phyloP scores from a whole-genome alignment of 2,888 invertebrate species.

The Catotricha subobsoleta region DNA sequence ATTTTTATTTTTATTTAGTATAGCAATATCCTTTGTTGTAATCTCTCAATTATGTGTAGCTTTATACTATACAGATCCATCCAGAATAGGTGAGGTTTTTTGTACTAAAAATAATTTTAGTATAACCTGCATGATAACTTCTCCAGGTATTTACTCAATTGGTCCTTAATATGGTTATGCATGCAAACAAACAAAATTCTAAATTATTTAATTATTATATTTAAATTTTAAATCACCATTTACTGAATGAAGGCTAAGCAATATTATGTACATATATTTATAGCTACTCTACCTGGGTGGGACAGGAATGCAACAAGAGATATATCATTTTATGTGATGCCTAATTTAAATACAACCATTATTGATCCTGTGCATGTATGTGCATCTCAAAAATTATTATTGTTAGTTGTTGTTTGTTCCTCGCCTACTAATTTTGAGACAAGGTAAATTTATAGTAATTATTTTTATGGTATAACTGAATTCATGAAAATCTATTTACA shows the following conservation, averaged over 20 bases:
- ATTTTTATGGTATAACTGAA: not conserved
- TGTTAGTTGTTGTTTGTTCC: constrained; percentile 60
- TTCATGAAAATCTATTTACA: too few relatives aligned
- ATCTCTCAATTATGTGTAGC: not conserved
- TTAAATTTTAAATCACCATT: not conserved
- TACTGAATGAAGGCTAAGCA: not conserved
- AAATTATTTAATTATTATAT: not conserved
- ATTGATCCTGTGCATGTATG: constrained; percentile 43
- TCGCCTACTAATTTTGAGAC: constrained; percentile 47
- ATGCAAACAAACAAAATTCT: too few relatives aligned
- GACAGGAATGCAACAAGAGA: constrained; percentile 54
- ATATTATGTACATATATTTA: constrained; percentile 12
- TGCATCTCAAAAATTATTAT: constrained; percentile 31
- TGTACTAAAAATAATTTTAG: too few relatives aligned
- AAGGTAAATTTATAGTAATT: constrained; percentile 23
- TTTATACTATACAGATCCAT: not conserved
- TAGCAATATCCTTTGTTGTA: not conserved
- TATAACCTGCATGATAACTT: too few relatives aligned
- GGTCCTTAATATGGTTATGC: too few relatives aligned
- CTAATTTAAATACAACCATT: constrained; percentile 46
- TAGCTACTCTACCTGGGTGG: constrained; percentile 46
- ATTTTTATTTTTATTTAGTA: not conserved
- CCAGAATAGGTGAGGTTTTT: not conserved
- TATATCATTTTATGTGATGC: constrained; percentile 50
- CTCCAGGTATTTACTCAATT: too few relatives aligned